Base-by-base conservation (phyloP, 2,797 vertebrate species). In the Mus spretus region DNA sequence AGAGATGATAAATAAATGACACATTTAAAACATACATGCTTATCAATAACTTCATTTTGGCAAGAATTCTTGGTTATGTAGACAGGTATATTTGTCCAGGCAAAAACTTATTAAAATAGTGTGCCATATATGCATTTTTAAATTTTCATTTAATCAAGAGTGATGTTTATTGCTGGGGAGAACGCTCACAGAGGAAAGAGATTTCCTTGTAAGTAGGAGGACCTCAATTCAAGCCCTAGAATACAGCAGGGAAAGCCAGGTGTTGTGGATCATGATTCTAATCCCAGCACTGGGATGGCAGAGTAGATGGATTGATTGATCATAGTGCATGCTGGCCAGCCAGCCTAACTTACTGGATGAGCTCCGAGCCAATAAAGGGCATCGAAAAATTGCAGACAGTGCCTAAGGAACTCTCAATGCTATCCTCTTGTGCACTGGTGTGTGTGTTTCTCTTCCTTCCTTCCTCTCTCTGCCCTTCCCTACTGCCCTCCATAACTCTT, bases 81-180 rank as follows among this genome's bases (percentile, higher is more conserved):
- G 26, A 72, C 28, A 40, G 75, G 82, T 47, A 2, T 24, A 50
- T 72, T 81, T 84, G 14, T 63, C 77, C n/a, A 61, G 2, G 67
- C 22, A 77, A 84, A 65, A 82, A 79, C 3, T 79, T 2, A 19
- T 47, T 78, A 31, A 24, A 84, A 34, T 93, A 26, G 15, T 20
- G 13, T 89, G 1, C 7, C n/a, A 83, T 6, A 82, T 59, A 37
- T 1, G 24, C 0, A n/a, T 77, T 95, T 96, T 50, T 2, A 57
- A 80, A 70, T 24, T 57, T 63, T 61, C 53, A 47, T 50, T 87
- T 85, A 83, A 79, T 63, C 40, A 80, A 80, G 67, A 92, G 95
- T 90, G 34, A 53, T 22, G 7, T 34, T 89, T 47, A 22, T 0
- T 19, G 17, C 26, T 22, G 1, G 26, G 14, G 17, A 40, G 86